These are phyloP conservation scores for Artemia sinica DNA, from an alignment of 2,888 invertebrate species.

Conservation along the genomic window DNA sequence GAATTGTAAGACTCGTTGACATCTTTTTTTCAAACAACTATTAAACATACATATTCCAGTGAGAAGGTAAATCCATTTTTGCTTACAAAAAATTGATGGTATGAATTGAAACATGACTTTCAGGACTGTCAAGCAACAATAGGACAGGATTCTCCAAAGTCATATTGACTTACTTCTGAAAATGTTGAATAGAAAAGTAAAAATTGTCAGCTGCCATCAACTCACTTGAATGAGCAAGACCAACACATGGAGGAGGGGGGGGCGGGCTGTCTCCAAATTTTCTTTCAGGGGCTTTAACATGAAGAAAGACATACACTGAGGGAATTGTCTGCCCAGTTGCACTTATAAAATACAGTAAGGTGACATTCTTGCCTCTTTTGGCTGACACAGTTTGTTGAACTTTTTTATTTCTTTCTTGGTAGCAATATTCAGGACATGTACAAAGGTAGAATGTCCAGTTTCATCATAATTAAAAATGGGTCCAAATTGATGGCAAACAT, in stretches of 20 bases:
- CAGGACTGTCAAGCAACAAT: slow-evolving; percentile 28
- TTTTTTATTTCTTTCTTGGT: neutral
- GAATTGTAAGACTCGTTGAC: slow-evolving; percentile 27
- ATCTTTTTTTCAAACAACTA: slow-evolving; percentile 26
- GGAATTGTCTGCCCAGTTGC: neutral
- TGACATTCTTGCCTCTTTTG: neutral
- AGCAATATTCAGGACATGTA: neutral
- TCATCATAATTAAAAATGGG: neutral
- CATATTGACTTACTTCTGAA: slow-evolving; percentile 26
- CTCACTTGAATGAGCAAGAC: too few relatives aligned
- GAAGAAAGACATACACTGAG: neutral
- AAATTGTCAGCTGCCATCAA: too few relatives aligned
- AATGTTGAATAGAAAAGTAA: slow-evolving; percentile 24
- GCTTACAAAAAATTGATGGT: slow-evolving; percentile 28
- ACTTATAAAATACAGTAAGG: neutral
- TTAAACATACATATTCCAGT: slow-evolving; percentile 23
- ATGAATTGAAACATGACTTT: slow-evolving; percentile 26
- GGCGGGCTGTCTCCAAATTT: slow-evolving; percentile 20
- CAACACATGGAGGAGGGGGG: too few relatives aligned
- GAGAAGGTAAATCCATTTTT: slow-evolving; percentile 30
- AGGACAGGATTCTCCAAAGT: slow-evolving; percentile 25
- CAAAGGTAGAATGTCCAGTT: neutral
- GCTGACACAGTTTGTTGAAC: slow-evolving; percentile 4
- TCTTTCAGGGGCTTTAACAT: neutral
- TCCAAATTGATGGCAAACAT: slow-evolving; percentile 1